Base-by-base conservation (phyloP, 23 tunicate genomes). In the Aplidium turbinatum region DNA sequence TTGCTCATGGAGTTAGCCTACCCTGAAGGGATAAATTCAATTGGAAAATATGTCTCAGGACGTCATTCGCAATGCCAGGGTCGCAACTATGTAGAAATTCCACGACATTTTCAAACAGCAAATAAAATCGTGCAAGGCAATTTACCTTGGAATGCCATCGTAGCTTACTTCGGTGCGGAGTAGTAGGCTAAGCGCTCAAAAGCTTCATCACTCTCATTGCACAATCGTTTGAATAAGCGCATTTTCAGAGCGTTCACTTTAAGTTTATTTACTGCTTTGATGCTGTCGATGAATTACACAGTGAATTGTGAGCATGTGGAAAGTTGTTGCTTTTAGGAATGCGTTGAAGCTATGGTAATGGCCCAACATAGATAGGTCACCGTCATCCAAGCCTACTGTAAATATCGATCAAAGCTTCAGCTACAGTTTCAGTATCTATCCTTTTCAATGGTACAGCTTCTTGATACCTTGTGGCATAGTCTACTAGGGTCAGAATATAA, bases 241-340 rank as follows among this genome's bases (percentile, higher is more conserved):
- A 30, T 26, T 32, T 78, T 77, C 35, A 77, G 60, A 23, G 82
- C 58, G 33, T 39, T 58, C 31, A 68, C 76, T 67, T 77, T 68
- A 30, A 67, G 68, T 51, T 68, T 78, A 38, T 76, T 76, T 23
- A 72, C 74, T 72, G 78, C 78, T 31, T 31, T 72, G 26, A 72
- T 57, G 80, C 74, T 75, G 76, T 63, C 80, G 50, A 29, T 60
- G 71, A 75, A 75, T 77, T 11, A 72, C 78, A 72, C 78, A 55
- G 62, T 55, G 78, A 28, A 72, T 60, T 16, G 78, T 72, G n/a
- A 72, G 39, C 21, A 60, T 24, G 35, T 60, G 39, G 39, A 56
- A 34, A 60, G 6, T 30, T 56, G 34, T 75, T 57, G 20, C 25
- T 72, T 72, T 60, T 19, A 72, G 39, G 35, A 9, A 75, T 72